Evolutionary conservation across 1,140 invertebrate species (phyloP).

Genomic region (Dysdera silvatica): DNA sequence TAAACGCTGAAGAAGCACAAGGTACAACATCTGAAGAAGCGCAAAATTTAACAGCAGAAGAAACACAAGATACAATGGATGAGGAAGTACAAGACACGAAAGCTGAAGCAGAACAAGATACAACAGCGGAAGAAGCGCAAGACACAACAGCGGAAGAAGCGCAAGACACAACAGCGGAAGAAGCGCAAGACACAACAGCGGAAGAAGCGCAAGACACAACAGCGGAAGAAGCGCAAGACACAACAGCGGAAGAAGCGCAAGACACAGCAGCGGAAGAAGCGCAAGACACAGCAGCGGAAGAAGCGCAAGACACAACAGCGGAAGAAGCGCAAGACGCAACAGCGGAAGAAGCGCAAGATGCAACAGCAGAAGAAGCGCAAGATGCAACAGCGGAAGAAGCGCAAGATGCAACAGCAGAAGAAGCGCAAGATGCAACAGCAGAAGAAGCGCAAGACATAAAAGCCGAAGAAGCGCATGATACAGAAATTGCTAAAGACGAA

Average conservation of each 20-base stretch:
- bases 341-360: no score
- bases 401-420: neutral
- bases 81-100: neutral
- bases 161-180: neutral
- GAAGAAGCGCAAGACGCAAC: no score
- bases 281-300: no score
- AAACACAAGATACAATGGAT: neutral
- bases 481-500: neutral
- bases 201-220: no score
- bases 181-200: neutral
- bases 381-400: neutral
- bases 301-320: no score
- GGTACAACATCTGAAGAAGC: neutral
- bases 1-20: neutral
- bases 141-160: neutral
- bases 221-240: neutral
- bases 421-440: neutral
- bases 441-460: neutral
- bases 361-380: no score
- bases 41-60: neutral
- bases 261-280: neutral
- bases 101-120: neutral
- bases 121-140: neutral
- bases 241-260: neutral
- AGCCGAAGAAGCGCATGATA: neutral